Base-by-base conservation (phyloP, 2,797 vertebrate species). In the Macrochelys suwanniensis region DNA sequence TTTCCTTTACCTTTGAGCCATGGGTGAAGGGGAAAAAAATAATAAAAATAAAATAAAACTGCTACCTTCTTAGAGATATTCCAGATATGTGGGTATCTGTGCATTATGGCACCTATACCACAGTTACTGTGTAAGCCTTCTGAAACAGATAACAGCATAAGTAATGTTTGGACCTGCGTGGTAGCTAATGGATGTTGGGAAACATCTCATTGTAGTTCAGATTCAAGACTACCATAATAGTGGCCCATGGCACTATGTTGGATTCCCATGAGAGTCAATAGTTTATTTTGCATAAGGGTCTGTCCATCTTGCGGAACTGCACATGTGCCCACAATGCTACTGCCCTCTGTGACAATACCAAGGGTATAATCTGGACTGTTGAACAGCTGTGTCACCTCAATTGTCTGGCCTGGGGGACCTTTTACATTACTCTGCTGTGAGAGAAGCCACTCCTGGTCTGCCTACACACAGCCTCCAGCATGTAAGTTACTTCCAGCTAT, bases 21-120 rank as follows among this genome's bases (percentile, higher is more conserved):
- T 89, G 92, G 82, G 57, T 26, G 28, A 97, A 92, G 89, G 90
- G 79, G 54, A 65, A 26, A 80, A 88, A 87, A 56, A 56, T 25
- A 17, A 57, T 11, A 28, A 28, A 11, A 57, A 57, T 53, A 17
- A 28, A 26, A 28, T 28, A 61, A 31, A 61, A 61, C 74, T 2
- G 0, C 17, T 53, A 10, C 65, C 42, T 79, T 76, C 85, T 92
- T 88, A 82, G 54, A 86, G 79, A 19, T 6, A 47, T n/a, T 91
- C 85, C 80, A 92, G 88, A 85, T 13, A 91, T 76, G 47, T 76
- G 74, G 10, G 16, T 82, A 71, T 45, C 82, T 96, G 80, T 42
- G 11, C 26, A 19, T 16, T 57, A 45, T 88, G 28, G 84, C 80
- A 87, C 74, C 10, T 0, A 0, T 16, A 42, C 2, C 0, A 3